Base-by-base conservation (phyloP, 2,797 vertebrate genomes). In the Hoplostethus mediterraneus region DNA sequence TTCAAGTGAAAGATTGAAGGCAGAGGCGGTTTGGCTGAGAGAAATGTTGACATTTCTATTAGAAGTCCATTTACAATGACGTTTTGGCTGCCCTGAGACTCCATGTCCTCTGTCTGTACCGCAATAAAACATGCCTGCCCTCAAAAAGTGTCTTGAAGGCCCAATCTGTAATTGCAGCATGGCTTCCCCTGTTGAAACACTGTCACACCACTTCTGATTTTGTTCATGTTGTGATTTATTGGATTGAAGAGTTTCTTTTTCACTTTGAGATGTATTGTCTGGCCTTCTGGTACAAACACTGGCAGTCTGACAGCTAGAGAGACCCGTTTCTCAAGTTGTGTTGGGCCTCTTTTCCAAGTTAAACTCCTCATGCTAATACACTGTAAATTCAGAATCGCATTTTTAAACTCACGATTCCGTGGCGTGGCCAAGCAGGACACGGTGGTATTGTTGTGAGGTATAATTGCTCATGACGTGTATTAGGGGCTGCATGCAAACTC, bases 11-110 rank as follows among this genome's bases (percentile, higher is more conserved):
- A 67, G 76, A 82, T 45, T 80, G 70, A 79, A 87, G 74, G 76
- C 55, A 60, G 51, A 67, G 67, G 28, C 61, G 2, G 16, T 33
- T 55, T 25, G 6, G 9, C 2, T 30, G 45, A 71, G 70, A 71
- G 30, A 49, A 47, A 70, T 56, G 47, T 44, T 78, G 69, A 83
- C 76, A 40, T 80, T 84, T 86, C 68, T 56, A 83, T 87, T 79
- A 81, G 53, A 42, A 56, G 74, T 79, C 67, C n/a, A 57, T 71
- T 76, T 76, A 64, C 3, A 8, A 25, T 16, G 42, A 67, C 40
- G n/a, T 40, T n/a, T 31, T 62, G 36, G 51, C 40, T n/a, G 80
- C 64, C 68, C 17, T 65, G 49, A 72, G 78, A 72, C 2, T 33
- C 64, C 0, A 16, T 11, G 60, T 61, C 61, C 67, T 75, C 67